Evolutionary conservation across 1,140 invertebrate genomes (phyloP), one percentile per base, ranked within the genome.

Genomic region (Ips nitidus): DNA sequence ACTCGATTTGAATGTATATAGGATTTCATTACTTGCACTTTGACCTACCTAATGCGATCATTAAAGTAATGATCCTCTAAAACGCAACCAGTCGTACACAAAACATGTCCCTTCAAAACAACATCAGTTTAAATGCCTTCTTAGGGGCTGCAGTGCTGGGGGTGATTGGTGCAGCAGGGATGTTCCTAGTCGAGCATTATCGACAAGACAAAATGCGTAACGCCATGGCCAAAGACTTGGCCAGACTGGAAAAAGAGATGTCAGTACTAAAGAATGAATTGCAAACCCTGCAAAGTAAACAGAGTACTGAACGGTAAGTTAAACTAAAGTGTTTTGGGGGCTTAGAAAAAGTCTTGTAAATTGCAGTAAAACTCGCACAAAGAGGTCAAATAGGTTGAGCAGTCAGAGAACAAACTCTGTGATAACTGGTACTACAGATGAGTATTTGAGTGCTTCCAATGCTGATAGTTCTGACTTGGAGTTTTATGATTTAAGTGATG

Each of bases 181-280:
- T 88, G 59, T 85, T 87, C 71, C 82, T 90, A 55, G 86, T 86
- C 65, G 84, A 88, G 67, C 87, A 85, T 75, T 80, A 87, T n/a
- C 81, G 85, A 61, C 85, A 85, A 53, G 83, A 87, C 70, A 83
- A 84, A 73, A 75, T 85, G 60, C 81, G 86, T 71, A 79, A 81
- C 36, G 81, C 82, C 71, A 80, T 78, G 75, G 72, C 75, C 38
- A 77, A 81, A 71, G 85, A 88, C 76, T 79, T 88, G 7, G 82
- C 81, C 36, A 77, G 82, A 8, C 70, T 87, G 39, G 83, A 85
- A 62, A 78, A 77, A 47, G 84, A 86, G 75, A 78, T 88, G 6
- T 69, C 80, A 2, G 79, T 82, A 37, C 81, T 87, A 73, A 80
- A 81, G 65, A 70, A 77, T 57, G 85, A 88, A 74, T 71, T 87